Conservation (phyloP, 2,888 invertebrate species). For the Aleiodes leptofemur region DNA sequence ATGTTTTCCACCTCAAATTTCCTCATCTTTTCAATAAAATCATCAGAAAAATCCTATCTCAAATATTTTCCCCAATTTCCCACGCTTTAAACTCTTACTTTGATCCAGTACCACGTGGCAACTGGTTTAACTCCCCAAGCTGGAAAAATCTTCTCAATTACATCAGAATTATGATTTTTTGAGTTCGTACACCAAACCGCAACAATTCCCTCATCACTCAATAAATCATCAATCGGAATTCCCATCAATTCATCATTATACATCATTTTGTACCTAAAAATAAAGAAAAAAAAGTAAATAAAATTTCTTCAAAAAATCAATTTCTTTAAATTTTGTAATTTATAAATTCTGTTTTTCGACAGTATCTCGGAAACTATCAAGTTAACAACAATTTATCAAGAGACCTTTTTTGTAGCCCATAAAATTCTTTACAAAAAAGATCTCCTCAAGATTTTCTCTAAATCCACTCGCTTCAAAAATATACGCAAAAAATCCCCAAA, state of each 20-base stretch:
- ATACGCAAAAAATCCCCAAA: neutral
- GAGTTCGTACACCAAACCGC: constrained; percentile 97
- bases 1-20: no score
- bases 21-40: no score
- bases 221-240: constrained; percentile 82
- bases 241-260: constrained; percentile 83
- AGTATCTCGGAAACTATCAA: neutral
- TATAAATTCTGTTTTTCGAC: neutral
- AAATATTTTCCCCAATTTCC: no score
- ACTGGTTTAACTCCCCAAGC: constrained; percentile 85
- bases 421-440: neutral
- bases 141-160: constrained; percentile 85
- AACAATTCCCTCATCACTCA: constrained; percentile 82
- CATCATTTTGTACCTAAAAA: constrained; percentile 87
- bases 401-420: neutral
- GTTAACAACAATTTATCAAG: neutral
- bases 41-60: no score
- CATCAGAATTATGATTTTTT: constrained; percentile 80
- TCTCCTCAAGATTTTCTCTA: neutral
- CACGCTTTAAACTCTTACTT: constrained; percentile 76
- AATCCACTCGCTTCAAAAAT: neutral
- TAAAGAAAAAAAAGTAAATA: neutral
- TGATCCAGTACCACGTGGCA: constrained; percentile 92
- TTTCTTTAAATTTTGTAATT: no score
- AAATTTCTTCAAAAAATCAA: no score